Evolutionary conservation across 2,888 invertebrate genomes (phyloP).

Genomic region (Cerceris rybyensis): DNA sequence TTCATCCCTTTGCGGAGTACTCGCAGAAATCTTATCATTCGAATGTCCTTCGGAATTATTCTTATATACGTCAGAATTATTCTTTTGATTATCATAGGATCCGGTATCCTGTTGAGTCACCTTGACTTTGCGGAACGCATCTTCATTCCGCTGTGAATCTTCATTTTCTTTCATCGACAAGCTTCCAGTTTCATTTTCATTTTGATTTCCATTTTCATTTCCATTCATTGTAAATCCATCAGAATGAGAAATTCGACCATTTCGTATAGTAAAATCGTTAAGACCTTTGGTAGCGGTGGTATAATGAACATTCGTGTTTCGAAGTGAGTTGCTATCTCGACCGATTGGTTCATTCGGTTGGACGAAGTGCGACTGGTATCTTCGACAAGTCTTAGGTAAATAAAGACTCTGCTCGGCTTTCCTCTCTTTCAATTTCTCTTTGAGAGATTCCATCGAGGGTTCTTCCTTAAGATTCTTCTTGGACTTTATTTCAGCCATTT

Average conservation of each 20-base stretch:
- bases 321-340: constrained; percentile 12
- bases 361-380: constrained; percentile 60
- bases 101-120: too few relatives aligned
- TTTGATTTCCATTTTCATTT: background rate
- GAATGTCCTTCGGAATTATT: too few relatives aligned
- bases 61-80: too few relatives aligned
- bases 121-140: too few relatives aligned
- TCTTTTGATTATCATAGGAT: too few relatives aligned
- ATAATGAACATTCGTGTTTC: constrained; percentile 23
- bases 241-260: background rate
- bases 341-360: constrained; percentile 14
- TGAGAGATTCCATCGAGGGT: constrained; percentile 64
- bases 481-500: constrained; percentile 60
- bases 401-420: constrained; percentile 73
- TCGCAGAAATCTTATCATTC: too few relatives aligned
- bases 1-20: too few relatives aligned
- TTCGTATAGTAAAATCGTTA: constrained; percentile 17
- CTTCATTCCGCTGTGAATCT: background rate
- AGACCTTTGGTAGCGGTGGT: constrained; percentile 31
- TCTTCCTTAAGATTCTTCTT: constrained; percentile 40
- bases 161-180: background rate
- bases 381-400: constrained; percentile 65
- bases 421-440: constrained; percentile 69
- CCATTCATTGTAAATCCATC: constrained; percentile 20
- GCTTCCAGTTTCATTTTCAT: background rate